Conservation (phyloP, 2,888 invertebrate genomes). For the Trichogramma evanescens region DNA sequence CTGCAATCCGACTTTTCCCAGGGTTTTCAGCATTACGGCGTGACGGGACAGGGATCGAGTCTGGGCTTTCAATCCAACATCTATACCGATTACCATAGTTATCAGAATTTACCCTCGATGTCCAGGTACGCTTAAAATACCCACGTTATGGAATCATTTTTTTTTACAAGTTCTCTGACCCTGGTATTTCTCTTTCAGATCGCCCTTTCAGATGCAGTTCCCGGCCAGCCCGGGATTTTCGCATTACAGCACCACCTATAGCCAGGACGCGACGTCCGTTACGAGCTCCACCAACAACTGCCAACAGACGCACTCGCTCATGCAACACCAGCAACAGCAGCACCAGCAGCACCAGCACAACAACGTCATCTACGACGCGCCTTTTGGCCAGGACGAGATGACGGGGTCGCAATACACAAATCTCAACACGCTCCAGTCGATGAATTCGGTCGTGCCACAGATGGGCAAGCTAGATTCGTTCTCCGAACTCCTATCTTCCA, state of each 20-base stretch:
- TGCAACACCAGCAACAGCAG: slow-evolving; percentile 16
- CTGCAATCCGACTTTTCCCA: slow-evolving; percentile 45
- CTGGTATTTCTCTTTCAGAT: slow-evolving; percentile 23
- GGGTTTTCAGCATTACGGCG: slow-evolving; percentile 34
- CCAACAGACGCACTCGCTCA: slow-evolving; percentile 14
- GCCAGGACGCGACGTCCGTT: slow-evolving; percentile 24
- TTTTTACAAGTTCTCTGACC: slow-evolving; percentile 25
- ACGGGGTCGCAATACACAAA: slow-evolving; percentile 58
- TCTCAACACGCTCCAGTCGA: slow-evolving; percentile 55
- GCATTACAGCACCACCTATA: slow-evolving; percentile 34
- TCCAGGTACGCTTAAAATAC: slow-evolving; percentile 26
- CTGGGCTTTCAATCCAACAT: slow-evolving; percentile 27
- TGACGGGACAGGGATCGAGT: slow-evolving; percentile 19
- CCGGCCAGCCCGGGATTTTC: slow-evolving; percentile 26
- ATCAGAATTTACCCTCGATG: slow-evolving; percentile 38
- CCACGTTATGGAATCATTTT: neutral
- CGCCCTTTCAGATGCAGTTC: slow-evolving; percentile 28
- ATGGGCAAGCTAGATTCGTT: slow-evolving; percentile 64
- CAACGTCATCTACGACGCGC: slow-evolving; percentile 15
- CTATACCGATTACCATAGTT: slow-evolving; percentile 29
- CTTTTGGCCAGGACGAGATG: slow-evolving; percentile 47
- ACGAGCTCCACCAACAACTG: neutral
- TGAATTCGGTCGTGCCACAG: slow-evolving; percentile 42
- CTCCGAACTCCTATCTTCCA: slow-evolving; percentile 56
- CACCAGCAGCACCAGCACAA: slow-evolving; percentile 14